A percentile compares a stretch with the other conserved stretches of the same genome.
Evolutionary conservation across 2,797 vertebrate species (phyloP).

Genomic region (Xiphophorus birchmanni): DNA sequence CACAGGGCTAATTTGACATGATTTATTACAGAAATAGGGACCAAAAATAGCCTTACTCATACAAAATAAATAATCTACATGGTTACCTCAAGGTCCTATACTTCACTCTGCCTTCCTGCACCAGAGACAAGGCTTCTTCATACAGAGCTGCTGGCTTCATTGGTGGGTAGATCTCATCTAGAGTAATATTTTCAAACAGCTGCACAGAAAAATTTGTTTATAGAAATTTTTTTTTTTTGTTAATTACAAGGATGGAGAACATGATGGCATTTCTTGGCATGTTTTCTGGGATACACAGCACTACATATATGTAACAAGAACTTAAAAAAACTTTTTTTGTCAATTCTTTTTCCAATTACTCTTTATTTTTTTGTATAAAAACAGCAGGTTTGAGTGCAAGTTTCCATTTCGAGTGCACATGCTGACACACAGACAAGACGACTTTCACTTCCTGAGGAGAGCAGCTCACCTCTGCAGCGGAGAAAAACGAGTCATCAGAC

Average conservation of each 20-base stretch:
- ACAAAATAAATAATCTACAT: not conserved
- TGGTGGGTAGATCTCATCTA: conserved; percentile 81
- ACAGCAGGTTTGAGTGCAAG: not conserved
- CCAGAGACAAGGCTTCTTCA: conserved; percentile 89
- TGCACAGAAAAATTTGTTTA: conserved; percentile 60
- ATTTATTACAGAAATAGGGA: not conserved
- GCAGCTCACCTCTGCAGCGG: conserved; percentile 89
- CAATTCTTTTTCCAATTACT: not conserved
- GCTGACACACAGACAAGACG: not conserved
- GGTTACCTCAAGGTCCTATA: conserved; percentile 89
- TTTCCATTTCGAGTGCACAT: not conserved
- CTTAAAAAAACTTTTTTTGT: not conserved
- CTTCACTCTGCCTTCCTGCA: conserved; percentile 82
- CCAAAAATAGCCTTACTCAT: not conserved
- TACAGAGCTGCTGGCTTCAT: conserved; percentile 90
- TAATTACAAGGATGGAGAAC: not conserved
- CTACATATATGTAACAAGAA: not conserved
- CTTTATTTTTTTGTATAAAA: not conserved
- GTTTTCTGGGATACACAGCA: not conserved
- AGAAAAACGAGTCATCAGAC: conserved; percentile 97
- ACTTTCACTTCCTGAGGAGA: not conserved
- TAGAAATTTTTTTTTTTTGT: not conserved
- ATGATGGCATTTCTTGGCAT: not conserved
- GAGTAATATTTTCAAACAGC: conserved; percentile 89
- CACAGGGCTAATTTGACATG: not conserved